Evolutionary conservation across 2,113 vertebrate species (phyloP), one percentile per base, ranked within the genome.

Genomic region (Rallus limicola): DNA sequence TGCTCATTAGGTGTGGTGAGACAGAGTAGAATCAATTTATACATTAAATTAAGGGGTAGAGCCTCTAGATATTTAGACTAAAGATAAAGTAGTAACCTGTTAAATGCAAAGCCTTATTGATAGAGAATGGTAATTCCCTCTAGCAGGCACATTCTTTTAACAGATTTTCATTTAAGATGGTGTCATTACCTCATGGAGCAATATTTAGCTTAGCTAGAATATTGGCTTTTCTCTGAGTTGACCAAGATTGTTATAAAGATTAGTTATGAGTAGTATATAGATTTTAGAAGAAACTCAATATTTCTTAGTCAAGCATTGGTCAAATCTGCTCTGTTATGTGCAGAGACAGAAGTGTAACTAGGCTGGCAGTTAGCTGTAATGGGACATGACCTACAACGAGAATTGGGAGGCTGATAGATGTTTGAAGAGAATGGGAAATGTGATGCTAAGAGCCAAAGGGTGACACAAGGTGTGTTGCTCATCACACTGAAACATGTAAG

Each of bases 11-110:
- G 50, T 89, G 26, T 52, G 64, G 75, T 84, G 36, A 97, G 65
- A 86, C 42, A 90, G 53, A 94, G 38, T 60, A 60, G 42, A 95
- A 95, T 95, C 86, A 95, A 96, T 97, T 93, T 87, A 84, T 82
- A 90, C 46, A 86, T 92, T 97, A 92, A 96, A 82, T 94, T 95
- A 95, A 96, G 88, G 42, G 17, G n/a, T 77, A 95, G 25, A 78
- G 15, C 68, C 50, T 96, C 53, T 82, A 88, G 76, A 90, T 95
- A 78, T 95, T 97, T 64, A 82, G 48, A 68, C 16, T 87, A 81
- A 93, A 83, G 63, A 91, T 82, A 95, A 97, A 96, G 84, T 67
- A 69, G 42, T 63, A 91, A 80, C 23, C 60, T 94, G 16, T 50
- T 97, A 92, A 93, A 79, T 93, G 24, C 16, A 82, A 92, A 95